Conservation (phyloP, 2,888 invertebrate species). For the Rotaria socialis region DNA sequence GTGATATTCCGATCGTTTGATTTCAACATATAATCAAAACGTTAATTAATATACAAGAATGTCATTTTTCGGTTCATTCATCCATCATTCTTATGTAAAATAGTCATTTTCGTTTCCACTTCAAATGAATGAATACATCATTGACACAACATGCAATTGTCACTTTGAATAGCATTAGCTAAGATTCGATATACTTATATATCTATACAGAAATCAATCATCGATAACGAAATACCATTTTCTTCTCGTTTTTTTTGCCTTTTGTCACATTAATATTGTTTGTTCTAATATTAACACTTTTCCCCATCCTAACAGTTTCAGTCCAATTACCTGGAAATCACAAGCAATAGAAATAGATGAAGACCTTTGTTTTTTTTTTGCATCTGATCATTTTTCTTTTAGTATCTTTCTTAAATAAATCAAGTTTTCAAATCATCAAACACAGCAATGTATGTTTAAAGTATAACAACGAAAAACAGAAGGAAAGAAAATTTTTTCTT, state of each 20-base stretch:
- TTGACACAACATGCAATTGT: conserved; percentile 3
- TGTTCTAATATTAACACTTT: not conserved
- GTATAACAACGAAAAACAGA: conserved; percentile 24
- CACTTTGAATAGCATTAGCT: not conserved
- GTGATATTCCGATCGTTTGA: not conserved
- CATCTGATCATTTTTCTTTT: not conserved
- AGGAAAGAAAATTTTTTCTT: not conserved
- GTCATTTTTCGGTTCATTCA: conserved; percentile 15
- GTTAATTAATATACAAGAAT: not conserved
- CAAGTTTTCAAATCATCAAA: conserved; percentile 27
- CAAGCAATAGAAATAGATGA: no score
- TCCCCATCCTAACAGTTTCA: not conserved
- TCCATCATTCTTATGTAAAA: conserved; percentile 28
- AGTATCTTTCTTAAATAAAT: conserved; percentile 32
- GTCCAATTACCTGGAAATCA: not conserved
- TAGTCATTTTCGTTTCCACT: conserved; percentile 28
- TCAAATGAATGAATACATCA: conserved; percentile 29
- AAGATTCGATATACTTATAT: no score
- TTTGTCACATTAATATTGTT: not conserved
- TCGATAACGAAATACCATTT: not conserved
- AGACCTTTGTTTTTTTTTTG: no score
- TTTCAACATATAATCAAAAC: not conserved
- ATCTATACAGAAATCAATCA: not conserved
- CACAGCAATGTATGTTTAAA: not conserved
- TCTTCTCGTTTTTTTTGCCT: no score